Evolutionary conservation across 2,797 vertebrate species (phyloP).

Genomic region (Apodemus agrarius): DNA sequence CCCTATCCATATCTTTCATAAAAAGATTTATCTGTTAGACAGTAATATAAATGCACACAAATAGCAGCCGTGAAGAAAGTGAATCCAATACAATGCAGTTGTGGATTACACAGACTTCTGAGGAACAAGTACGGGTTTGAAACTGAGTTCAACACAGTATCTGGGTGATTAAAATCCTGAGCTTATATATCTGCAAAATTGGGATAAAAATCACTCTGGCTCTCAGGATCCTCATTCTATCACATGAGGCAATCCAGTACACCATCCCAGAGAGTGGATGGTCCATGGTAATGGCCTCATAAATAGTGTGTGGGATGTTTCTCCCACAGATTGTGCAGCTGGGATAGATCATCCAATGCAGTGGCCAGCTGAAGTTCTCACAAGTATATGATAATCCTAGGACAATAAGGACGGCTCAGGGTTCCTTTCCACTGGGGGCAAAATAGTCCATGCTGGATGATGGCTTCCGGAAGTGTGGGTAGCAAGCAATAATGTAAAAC

Average conservation of each 20-base stretch:
- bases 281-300: background rate
- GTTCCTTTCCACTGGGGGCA: background rate
- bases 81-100: background rate
- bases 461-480: background rate
- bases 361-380: background rate
- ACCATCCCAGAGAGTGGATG: background rate
- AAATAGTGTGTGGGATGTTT: background rate
- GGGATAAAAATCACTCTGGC: background rate
- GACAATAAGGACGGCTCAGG: background rate
- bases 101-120: background rate
- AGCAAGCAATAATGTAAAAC: background rate
- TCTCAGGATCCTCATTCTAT: background rate
- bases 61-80: background rate
- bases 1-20: background rate
- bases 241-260: background rate
- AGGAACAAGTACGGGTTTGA: slow-evolving; percentile 5
- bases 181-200: background rate
- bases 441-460: background rate
- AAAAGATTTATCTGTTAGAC: background rate
- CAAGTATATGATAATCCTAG: background rate
- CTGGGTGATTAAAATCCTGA: background rate
- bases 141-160: background rate
- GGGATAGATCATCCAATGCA: background rate
- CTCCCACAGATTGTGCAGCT: background rate
- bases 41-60: background rate